These are phyloP conservation scores for Ormyrus pomaceus DNA, from an alignment of 2,888 invertebrate genomes.

Conservation along the genomic window DNA sequence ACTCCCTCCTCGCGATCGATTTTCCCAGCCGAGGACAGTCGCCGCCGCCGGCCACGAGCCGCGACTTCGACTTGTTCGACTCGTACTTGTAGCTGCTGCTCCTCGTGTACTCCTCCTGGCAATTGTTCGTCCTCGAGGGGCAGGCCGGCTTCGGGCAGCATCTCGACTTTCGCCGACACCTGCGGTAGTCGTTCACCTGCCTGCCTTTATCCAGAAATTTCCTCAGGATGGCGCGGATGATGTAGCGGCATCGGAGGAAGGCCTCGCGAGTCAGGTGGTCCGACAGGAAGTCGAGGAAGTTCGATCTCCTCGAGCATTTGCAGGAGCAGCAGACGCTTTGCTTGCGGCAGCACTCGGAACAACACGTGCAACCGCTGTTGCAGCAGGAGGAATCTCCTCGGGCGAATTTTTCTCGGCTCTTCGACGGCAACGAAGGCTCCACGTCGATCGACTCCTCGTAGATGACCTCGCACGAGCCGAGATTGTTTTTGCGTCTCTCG, in stretches of 20 bases:
- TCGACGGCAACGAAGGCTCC: too few species aligned
- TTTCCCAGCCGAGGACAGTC: neutral
- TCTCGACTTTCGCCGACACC: neutral
- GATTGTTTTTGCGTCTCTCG: too few species aligned
- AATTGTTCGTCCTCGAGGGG: neutral
- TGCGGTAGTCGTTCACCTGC: conserved; percentile 32
- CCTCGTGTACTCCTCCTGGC: neutral
- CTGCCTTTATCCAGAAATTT: conserved; percentile 53
- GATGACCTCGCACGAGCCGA: too few species aligned
- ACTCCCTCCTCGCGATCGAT: neutral
- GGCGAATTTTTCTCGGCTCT: neutral
- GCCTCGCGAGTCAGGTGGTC: conserved; percentile 28
- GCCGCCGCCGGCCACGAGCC: neutral
- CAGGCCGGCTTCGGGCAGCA: neutral
- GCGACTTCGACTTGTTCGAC: neutral
- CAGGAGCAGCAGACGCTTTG: neutral
- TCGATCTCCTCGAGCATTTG: conserved; percentile 19
- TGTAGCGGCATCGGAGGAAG: conserved; percentile 15
- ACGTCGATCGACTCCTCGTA: too few species aligned
- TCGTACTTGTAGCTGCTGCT: neutral
- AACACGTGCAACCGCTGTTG: neutral
- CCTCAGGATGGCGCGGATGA: conserved; percentile 3
- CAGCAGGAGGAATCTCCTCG: conserved; percentile 1
- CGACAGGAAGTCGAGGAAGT: conserved; percentile 36
- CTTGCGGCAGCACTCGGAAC: too few species aligned